phyloP scores from a whole-genome alignment of 1,140 invertebrate genomes.

The Conopomorpha cramerella region DNA sequence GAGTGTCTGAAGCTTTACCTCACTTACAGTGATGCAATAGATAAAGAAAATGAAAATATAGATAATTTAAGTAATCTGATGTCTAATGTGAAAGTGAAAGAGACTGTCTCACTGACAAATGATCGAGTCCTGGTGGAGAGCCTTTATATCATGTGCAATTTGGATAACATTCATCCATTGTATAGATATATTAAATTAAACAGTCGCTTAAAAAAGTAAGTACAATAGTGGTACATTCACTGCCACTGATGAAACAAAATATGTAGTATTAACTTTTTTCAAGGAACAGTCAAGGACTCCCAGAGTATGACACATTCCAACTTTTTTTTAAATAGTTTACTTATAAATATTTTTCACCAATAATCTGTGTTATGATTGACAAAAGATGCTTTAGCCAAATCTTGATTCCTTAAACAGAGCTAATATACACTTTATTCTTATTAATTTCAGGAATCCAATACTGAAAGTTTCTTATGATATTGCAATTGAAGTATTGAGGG shows the following conservation, averaged over 20 bases:
- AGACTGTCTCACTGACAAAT: no score
- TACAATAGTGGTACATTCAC: no score
- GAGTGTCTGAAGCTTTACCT: constrained; percentile 66
- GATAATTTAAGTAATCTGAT: constrained; percentile 9
- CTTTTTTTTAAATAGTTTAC: constrained; percentile 5
- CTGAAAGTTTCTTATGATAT: constrained; percentile 45
- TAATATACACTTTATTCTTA: no score
- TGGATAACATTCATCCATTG: constrained; percentile 58
- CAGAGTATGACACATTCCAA: no score
- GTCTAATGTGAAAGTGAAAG: constrained; percentile 11
- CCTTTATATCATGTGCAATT: constrained; percentile 64
- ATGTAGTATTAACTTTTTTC: no score
- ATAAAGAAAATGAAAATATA: constrained; percentile 7
- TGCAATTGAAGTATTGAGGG: constrained; percentile 53
- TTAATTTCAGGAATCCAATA: constrained; percentile 20
- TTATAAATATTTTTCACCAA: constrained; percentile 2
- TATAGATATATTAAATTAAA: constrained; percentile 45
- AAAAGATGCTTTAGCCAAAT: no score
- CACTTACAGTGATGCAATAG: constrained; percentile 55
- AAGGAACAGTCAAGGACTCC: no score
- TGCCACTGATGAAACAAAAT: no score
- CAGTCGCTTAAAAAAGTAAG: constrained; percentile 26
- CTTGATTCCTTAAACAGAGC: no score
- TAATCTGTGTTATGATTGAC: no score
- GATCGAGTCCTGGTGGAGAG: constrained; percentile 52